These are phyloP conservation scores for Coregonus suidteri DNA, from an alignment of 2,797 vertebrate species.

Conservation along the genomic window DNA sequence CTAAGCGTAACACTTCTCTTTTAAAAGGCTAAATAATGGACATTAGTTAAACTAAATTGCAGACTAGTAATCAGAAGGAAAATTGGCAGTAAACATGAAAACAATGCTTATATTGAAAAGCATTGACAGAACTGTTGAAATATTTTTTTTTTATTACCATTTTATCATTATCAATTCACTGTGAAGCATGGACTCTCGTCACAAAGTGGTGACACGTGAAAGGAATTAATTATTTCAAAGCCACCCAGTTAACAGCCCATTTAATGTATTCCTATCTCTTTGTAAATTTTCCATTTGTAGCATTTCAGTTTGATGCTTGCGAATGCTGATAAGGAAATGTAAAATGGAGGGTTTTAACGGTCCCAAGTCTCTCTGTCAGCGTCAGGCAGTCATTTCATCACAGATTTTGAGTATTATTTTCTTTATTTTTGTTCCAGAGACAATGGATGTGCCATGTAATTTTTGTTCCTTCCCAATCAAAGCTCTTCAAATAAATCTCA, in stretches of 20 bases:
- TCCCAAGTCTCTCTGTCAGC: slow-evolving; percentile 1
- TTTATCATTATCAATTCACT: slow-evolving; percentile 48
- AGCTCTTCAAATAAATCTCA: slow-evolving; percentile 42
- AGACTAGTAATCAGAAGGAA: slow-evolving; percentile 14
- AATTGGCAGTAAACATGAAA: slow-evolving; percentile 23
- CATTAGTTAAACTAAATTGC: slow-evolving; percentile 4
- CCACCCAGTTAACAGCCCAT: neutral
- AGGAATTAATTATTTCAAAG: slow-evolving; percentile 27
- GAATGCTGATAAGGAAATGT: slow-evolving; percentile 51
- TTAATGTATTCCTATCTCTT: slow-evolving; percentile 39
- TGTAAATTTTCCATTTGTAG: slow-evolving; percentile 43
- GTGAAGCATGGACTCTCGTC: slow-evolving; percentile 18
- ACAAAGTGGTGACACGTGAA: slow-evolving; percentile 34
- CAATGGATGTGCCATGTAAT: slow-evolving; percentile 27
- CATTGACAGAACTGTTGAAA: slow-evolving; percentile 31
- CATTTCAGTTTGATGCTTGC: slow-evolving; percentile 40
- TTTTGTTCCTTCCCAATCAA: slow-evolving; percentile 53
- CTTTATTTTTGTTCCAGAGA: slow-evolving; percentile 22
- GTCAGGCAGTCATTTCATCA: slow-evolving; percentile 30
- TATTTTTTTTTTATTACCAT: slow-evolving; percentile 43
- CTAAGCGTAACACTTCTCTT: neutral
- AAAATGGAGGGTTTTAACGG: slow-evolving; percentile 33
- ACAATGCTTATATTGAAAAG: slow-evolving; percentile 29
- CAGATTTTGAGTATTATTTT: slow-evolving; percentile 54
- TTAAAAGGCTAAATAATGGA: neutral